These are phyloP conservation scores for Darevskia nairensis DNA, from an alignment of 2,797 vertebrate genomes.

Conservation along the genomic window DNA sequence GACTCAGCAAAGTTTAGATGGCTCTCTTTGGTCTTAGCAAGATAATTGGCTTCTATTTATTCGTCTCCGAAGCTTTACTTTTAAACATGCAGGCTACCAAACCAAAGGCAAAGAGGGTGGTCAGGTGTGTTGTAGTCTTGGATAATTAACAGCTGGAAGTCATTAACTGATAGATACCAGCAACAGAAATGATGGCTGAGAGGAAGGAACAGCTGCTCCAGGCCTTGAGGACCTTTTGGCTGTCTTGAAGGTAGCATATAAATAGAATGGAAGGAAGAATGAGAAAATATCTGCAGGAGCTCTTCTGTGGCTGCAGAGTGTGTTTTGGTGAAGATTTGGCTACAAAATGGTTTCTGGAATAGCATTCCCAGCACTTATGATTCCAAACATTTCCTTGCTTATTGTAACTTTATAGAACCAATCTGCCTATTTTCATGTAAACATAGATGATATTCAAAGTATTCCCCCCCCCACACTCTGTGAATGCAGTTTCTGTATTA, in stretches of 20 bases:
- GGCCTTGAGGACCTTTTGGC: constrained; percentile 53
- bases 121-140: constrained; percentile 53
- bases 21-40: constrained; percentile 26
- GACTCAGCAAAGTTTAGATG: neutral
- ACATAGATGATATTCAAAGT: neutral
- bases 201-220: constrained; percentile 23
- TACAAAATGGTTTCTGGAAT: constrained; percentile 3
- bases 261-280: constrained; percentile 40
- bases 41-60: constrained; percentile 17
- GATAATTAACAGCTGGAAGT: constrained; percentile 63
- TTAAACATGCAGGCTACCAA: constrained; percentile 45
- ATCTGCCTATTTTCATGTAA: neutral
- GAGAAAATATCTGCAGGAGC: constrained; percentile 32
- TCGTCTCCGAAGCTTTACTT: constrained; percentile 50
- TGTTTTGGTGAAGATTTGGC: neutral
- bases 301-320: neutral
- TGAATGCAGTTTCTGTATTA: neutral
- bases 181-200: constrained; percentile 50
- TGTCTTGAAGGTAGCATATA: constrained; percentile 43
- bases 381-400: constrained; percentile 3
- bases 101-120: constrained; percentile 67
- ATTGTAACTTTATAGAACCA: neutral
- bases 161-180: constrained; percentile 53
- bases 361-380: constrained; percentile 23
- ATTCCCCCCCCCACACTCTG: neutral